Evolutionary conservation across 2,888 invertebrate genomes (phyloP).

Genomic region (Drosophila emarginata): DNA sequence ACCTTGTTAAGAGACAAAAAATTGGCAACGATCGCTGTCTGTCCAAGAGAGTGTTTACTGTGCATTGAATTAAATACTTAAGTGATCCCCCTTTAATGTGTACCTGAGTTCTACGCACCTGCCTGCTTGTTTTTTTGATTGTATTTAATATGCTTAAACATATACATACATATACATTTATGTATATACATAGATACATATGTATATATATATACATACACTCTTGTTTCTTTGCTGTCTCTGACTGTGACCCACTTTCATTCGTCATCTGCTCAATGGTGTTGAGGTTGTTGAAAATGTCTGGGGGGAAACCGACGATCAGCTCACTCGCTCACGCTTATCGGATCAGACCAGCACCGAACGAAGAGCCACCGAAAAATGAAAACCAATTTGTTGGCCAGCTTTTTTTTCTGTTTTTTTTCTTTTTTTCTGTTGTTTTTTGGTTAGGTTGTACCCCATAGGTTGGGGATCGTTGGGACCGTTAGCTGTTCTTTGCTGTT

Average conservation of each 20-base stretch:
- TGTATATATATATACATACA: background rate
- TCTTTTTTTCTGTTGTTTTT: constrained; percentile 5
- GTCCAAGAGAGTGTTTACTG: too few species aligned
- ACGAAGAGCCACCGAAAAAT: constrained; percentile 2
- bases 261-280: background rate
- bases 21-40: too few species aligned
- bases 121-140: background rate
- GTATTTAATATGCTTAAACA: too few species aligned
- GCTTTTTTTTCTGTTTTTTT: background rate
- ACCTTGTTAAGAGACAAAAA: too few species aligned
- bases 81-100: background rate
- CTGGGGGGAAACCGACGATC: background rate
- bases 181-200: background rate
- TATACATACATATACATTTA: background rate
- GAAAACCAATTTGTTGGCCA: constrained; percentile 29
- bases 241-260: constrained; percentile 15
- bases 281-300: constrained; percentile 3
- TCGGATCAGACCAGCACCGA: constrained; percentile 18
- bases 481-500: constrained; percentile 43
- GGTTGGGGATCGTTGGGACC: constrained; percentile 7
- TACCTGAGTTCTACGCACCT: background rate
- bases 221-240: constrained; percentile 11
- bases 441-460: too few species aligned
- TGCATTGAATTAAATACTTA: too few species aligned
- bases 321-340: constrained; percentile 25